Conservation (phyloP, 2,113 vertebrate species). For the Vulpes lagopus region DNA sequence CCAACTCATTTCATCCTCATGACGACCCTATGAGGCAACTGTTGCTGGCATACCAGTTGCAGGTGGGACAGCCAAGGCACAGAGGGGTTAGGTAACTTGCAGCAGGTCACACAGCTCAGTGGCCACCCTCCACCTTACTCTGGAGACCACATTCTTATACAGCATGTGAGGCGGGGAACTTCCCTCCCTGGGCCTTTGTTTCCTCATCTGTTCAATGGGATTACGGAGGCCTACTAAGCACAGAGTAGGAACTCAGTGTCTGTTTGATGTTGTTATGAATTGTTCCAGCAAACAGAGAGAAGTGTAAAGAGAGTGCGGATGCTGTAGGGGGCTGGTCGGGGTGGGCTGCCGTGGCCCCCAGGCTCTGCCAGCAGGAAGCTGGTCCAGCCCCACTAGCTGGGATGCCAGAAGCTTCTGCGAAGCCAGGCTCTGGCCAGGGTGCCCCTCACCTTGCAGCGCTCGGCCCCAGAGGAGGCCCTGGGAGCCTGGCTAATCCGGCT, state of each 20-base stretch:
- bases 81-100: neutral
- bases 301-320: neutral
- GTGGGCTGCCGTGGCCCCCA: neutral
- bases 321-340: fast-evolving
- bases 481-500: fast-evolving
- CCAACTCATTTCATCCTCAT: fast-evolving
- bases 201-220: neutral
- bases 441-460: fast-evolving
- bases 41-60: fast-evolving
- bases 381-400: neutral
- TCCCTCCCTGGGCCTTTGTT: neutral
- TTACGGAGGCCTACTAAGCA: neutral
- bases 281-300: fast-evolving
- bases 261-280: neutral
- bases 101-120: neutral
- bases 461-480: neutral
- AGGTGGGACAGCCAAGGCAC: neutral
- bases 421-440: neutral
- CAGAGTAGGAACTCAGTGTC: neutral
- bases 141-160: neutral
- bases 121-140: too few relatives aligned
- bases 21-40: fast-evolving
- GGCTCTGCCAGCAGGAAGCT: fast-evolving
- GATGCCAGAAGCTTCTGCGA: neutral
- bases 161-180: neutral